A percentile compares a stretch with the other conserved stretches of the same genome.
Evolutionary conservation across 2,888 invertebrate genomes (phyloP).

Genomic region (Cynaeus angustus): DNA sequence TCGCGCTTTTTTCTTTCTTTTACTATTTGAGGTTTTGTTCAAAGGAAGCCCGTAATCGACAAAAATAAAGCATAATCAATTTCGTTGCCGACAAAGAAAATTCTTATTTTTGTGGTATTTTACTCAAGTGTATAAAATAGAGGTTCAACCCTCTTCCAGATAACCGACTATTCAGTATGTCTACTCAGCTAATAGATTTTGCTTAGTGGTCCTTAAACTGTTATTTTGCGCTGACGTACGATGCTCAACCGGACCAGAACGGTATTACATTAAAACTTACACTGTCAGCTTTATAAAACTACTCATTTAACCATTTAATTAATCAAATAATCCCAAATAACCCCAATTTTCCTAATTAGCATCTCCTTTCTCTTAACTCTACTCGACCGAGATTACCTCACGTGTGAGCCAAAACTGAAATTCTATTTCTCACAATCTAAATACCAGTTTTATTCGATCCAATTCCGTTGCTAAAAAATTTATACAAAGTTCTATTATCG

Average conservation of each 20-base stretch:
- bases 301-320: constrained; percentile 37
- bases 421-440: no score
- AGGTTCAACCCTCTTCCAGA: constrained; percentile 43
- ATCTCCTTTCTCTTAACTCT: not conserved
- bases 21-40: constrained; percentile 37
- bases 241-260: constrained; percentile 55
- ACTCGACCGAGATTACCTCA: constrained; percentile 10
- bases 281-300: constrained; percentile 42
- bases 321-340: constrained; percentile 32
- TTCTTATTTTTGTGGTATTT: constrained; percentile 44
- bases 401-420: not conserved
- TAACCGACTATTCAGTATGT: constrained; percentile 53
- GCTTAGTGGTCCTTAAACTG: constrained; percentile 62
- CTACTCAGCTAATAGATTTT: constrained; percentile 63
- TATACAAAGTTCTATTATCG: no score
- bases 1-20: constrained; percentile 28
- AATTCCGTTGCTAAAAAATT: no score
- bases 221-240: constrained; percentile 62
- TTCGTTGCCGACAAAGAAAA: constrained; percentile 39
- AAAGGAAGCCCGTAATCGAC: constrained; percentile 34
- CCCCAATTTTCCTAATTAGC: constrained; percentile 25
- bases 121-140: constrained; percentile 45
- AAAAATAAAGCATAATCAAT: constrained; percentile 46
- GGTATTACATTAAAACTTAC: constrained; percentile 49
- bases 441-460: no score